Evolutionary conservation across 2,113 vertebrate species (phyloP).

Genomic region (Otocyon megalotis): DNA sequence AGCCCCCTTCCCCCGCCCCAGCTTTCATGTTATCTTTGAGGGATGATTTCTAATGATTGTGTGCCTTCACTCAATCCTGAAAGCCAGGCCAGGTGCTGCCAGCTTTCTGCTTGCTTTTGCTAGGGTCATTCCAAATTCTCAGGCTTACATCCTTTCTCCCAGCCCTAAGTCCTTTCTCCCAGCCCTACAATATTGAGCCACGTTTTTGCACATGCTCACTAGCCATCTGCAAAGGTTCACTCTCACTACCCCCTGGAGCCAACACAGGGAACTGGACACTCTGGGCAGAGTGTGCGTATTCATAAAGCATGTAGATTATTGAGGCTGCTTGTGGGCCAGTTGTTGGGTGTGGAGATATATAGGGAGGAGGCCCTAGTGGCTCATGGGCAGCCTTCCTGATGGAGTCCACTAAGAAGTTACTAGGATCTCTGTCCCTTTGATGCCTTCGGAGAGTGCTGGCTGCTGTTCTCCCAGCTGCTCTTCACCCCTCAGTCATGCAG

Average conservation of each 20-base stretch:
- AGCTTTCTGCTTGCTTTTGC: neutral
- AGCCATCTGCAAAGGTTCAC: neutral
- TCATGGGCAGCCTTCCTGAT: neutral
- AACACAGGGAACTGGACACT: neutral
- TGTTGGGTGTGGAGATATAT: neutral
- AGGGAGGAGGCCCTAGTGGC: neutral
- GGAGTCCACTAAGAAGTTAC: neutral
- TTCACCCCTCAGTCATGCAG: too few species aligned
- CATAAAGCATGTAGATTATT: neutral
- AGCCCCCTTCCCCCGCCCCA: too few species aligned
- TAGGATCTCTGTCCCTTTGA: neutral
- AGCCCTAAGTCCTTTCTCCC: neutral
- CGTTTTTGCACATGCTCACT: neutral
- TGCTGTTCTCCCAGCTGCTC: neutral
- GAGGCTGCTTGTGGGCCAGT: too few species aligned
- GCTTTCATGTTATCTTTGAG: neutral
- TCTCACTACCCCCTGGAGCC: too few species aligned
- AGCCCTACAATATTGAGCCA: neutral
- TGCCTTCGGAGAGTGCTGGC: neutral
- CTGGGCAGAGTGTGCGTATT: neutral
- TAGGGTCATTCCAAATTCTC: neutral
- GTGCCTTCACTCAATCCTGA: neutral
- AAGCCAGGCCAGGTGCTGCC: neutral
- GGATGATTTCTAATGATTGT: neutral
- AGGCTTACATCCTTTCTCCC: neutral